phyloP scores from a whole-genome alignment of 2,113 vertebrate genomes.

The Apeltes quadracus region DNA sequence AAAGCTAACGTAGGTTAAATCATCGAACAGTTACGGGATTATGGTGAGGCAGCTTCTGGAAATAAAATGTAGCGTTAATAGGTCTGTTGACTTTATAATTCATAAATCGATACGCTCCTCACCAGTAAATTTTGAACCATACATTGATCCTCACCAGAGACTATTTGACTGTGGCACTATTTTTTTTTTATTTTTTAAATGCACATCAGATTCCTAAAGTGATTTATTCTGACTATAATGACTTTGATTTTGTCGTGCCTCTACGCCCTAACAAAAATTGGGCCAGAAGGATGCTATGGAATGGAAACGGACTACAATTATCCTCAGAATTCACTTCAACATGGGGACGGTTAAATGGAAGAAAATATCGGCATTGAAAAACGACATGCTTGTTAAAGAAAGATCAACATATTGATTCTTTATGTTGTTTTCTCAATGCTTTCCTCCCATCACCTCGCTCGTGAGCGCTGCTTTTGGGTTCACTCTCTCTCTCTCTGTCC shows the following conservation, averaged over 20 bases:
- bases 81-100: neutral
- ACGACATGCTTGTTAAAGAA: neutral
- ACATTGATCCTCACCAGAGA: neutral
- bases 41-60: neutral
- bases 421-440: neutral
- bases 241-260: conserved; percentile 20
- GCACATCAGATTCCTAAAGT: too few species aligned
- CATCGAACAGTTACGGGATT: neutral
- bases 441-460: conserved; percentile 26
- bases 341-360: conserved; percentile 13
- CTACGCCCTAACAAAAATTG: too few species aligned
- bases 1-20: neutral
- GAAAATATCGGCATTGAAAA: neutral
- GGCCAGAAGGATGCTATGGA: conserved; percentile 36
- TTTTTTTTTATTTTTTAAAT: too few species aligned
- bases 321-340: conserved; percentile 41
- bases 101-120: neutral
- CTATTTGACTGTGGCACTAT: too few species aligned
- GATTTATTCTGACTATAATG: conserved; percentile 15
- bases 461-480: conserved; percentile 10
- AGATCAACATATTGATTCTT: neutral
- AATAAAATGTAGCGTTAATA: neutral
- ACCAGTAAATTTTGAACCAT: neutral
- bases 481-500: neutral
- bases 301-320: conserved; percentile 31